Percentiles rank a stretch among this genome's conserved stretches.
Conservation (phyloP, 2,113 vertebrate genomes). For the Tetraodon nigroviridis region DNA sequence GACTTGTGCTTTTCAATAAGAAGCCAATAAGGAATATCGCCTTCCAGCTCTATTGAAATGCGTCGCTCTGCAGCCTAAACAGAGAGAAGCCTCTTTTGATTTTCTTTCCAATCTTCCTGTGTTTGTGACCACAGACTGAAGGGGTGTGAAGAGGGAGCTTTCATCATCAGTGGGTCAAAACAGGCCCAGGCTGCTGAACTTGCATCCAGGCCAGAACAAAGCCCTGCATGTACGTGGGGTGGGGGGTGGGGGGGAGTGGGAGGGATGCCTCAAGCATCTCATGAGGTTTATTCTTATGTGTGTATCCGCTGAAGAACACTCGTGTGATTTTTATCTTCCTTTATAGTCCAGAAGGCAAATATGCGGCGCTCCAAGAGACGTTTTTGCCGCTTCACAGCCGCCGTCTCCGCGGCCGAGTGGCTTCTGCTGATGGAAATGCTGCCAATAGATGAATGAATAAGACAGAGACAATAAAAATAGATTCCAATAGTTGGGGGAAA, state of each 20-base stretch:
- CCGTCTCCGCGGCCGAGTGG: no score
- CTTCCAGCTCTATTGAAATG: constrained; percentile 20
- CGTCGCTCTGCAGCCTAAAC: constrained; percentile 25
- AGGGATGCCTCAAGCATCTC: constrained; percentile 11
- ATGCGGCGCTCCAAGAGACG: constrained; percentile 9
- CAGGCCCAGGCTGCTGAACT: constrained; percentile 8
- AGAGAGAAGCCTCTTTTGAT: constrained; percentile 13
- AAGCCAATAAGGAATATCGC: constrained; percentile 33
- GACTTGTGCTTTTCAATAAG: constrained; percentile 45
- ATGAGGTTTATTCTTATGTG: constrained; percentile 25
- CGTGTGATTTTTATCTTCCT: no score
- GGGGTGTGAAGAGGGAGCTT: background rate
- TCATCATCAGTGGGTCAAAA: background rate
- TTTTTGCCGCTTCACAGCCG: constrained; percentile 1
- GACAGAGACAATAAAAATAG: no score
- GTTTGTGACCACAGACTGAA: constrained; percentile 19
- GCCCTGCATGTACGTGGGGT: constrained; percentile 8
- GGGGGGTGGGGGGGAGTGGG: constrained; percentile 18
- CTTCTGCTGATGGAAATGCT: no score
- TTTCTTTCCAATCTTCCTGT: constrained; percentile 30
- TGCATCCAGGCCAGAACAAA: background rate
- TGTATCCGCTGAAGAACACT: no score
- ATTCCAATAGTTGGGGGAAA: no score
- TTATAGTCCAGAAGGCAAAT: background rate
- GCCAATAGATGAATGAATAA: no score